phyloP scores from a whole-genome alignment of 1,140 invertebrate species.

The Polypedilum vanderplanki region DNA sequence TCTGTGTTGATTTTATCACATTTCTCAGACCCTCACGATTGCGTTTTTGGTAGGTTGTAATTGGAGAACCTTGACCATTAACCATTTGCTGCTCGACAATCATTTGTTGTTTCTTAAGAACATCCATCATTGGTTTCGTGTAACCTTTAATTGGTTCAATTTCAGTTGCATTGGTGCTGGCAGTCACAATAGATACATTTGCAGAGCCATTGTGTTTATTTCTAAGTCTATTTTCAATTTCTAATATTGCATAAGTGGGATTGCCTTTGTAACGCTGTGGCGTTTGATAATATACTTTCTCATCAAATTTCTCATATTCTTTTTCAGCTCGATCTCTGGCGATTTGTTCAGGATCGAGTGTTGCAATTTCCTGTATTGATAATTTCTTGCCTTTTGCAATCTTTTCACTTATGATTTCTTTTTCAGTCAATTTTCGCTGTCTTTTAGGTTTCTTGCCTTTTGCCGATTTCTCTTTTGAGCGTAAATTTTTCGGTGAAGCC shows the following conservation, averaged over 20 bases:
- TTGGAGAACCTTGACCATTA: background rate
- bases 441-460: slow-evolving; percentile 32
- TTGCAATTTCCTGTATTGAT: slow-evolving; percentile 42
- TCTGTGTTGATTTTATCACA: slow-evolving; percentile 16
- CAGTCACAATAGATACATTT: background rate
- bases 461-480: slow-evolving; percentile 40
- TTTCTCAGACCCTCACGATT: slow-evolving; percentile 10
- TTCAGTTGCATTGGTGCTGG: slow-evolving; percentile 12
- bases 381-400: slow-evolving; percentile 35
- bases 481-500: slow-evolving; percentile 44
- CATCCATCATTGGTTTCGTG: slow-evolving; percentile 31
- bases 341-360: slow-evolving; percentile 43
- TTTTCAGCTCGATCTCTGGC: slow-evolving; percentile 42
- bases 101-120: slow-evolving; percentile 29
- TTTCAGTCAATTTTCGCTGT: slow-evolving; percentile 32
- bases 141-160: slow-evolving; percentile 30
- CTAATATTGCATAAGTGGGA: slow-evolving; percentile 42
- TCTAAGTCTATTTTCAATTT: slow-evolving; percentile 35
- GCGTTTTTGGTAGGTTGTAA: background rate
- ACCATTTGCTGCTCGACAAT: background rate
- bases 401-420: slow-evolving; percentile 3
- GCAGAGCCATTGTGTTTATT: slow-evolving; percentile 30
- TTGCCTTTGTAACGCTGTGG: slow-evolving; percentile 35
- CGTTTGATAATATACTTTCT: slow-evolving; percentile 22
- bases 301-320: slow-evolving; percentile 40